Base-by-base conservation (phyloP, 2,888 invertebrate species). In the Oithona nana region DNA sequence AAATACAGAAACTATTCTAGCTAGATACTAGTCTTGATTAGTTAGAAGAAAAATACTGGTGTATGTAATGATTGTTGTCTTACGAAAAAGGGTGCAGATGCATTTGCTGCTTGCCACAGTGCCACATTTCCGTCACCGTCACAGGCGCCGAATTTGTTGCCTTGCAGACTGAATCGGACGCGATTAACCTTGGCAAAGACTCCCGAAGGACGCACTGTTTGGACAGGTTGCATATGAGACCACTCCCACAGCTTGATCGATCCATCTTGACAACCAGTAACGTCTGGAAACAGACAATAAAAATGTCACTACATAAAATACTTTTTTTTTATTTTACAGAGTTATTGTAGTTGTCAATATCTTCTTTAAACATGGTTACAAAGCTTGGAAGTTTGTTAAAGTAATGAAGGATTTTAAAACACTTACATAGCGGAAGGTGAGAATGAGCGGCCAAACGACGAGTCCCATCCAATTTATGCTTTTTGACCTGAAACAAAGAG, bases 171-270 rank as follows among this genome's bases (percentile, higher is more conserved):
- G 77, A 95, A 95, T 64, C 88, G 80, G n/a, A 94, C 89, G 66
- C 92, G 81, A 1, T 93, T 93, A 64, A 97, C 95, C 69, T 77
- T 78, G 28, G 73, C 74, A 61, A 63, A 65, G 24, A 54, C 57
- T 4, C 65, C 56, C 3, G 62, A 28, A 2, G 55, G 62, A 8
- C 62, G 55, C 16, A 62, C 56, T 22, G 31, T 62, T 30, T 30
- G 28, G 16, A 94, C 87, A 50, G 88, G 86, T 65, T 87, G 86
- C 58, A 83, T 81, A 74, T 94, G 94, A 6, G 90, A 92, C 95
- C 97, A 98, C 76, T 98, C 97, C 94, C 97, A 93, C 66, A 95
- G 79, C 68, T 88, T 85, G 1, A 95, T 93, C 0, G 93, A 92
- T 8, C 95, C 94, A 76, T 95, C 95, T 71, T 90, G 89, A 13